Base-by-base conservation (phyloP, 35 echinoderm and acorn worm species). In the Hemicentrotus pulcherrimus region DNA sequence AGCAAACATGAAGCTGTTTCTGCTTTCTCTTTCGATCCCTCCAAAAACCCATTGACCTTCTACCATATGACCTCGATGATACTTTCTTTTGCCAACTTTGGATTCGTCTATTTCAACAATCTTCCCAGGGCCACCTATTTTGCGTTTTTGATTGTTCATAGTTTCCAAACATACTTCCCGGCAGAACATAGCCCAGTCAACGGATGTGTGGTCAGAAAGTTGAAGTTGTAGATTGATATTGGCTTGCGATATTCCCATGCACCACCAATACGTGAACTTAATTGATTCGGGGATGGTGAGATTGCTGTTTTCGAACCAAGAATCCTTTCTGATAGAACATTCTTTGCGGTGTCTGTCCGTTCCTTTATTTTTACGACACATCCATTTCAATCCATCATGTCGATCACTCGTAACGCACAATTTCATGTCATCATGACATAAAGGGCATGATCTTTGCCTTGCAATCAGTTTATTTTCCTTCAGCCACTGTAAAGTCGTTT, bases 161-260 rank as follows among this genome's bases (percentile, higher is more conserved):
- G 71, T 88, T 31, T 88, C 95, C n/a, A 88, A 85, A 91, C 95
- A 95, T 46, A 19, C 46, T 35, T 95, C 47, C 5, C 86, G 10
- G 47, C 95, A 95, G 87, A 95, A 95, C 95, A 95, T 91, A 46
- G 9, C 86, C 86, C 95, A 95, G 95, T 95, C 86, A 91, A 95
- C 33, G 33, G 52, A 47, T 88, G 95, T 95, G 52, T 91, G 86
- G 9, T 88, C 87, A 13, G 86, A 91, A 2, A 95, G 9, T 5
- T 31, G 86, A 2, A 95, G 30, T 95, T 95, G 47, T 60, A 48
- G 55, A 46, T 13, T 88, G 22, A 95, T 88, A 4, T 91, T 5
- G 4, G 14, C 58, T 95, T 95, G 95, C 14, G 95, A 47, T 58
- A 88, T 88, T 28, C 88, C 87, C 4, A 91, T 45, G 48, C 86